Evolutionary conservation across 2,888 invertebrate genomes (phyloP), one percentile per base, ranked within the genome.

Genomic region (Heliconius cydno): DNA sequence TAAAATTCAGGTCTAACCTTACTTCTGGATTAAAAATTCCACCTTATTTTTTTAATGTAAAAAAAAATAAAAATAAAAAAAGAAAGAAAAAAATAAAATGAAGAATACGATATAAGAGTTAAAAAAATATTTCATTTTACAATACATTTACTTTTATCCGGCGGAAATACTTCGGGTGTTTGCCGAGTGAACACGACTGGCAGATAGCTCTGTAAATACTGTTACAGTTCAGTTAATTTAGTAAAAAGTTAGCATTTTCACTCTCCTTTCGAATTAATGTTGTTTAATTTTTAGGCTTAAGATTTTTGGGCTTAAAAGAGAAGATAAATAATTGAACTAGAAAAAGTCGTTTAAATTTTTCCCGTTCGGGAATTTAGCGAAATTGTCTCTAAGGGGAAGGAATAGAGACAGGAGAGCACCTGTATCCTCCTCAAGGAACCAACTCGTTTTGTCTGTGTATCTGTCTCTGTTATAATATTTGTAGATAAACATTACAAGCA

Each of bases 191-290:
- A 82, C 82, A 82, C 77, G 79, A 67, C 76, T 25, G 80, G 72
- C 72, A 79, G 82, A 82, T 79, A 80, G 82, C 82, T 77, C 41
- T 67, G 82, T 82, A 82, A 82, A 82, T 80, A 82, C 80, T 38
- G 72, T 68, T 73, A 77, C 28, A 72, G 77, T 79, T 75, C 72
- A 80, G 75, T 79, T 82, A 79, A 77, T 80, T 82, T 82, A 77
- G 77, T 80, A 79, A 82, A 80, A 82, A 80, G 68, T 79, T 80
- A 76, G 79, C 79, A 63, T 80, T 77, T 68, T 28, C 57, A 74
- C 65, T 74, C 74, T 71, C 71, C 78, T 77, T 74, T 10, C 2
- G 67, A 22, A 67, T 57, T 22, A 52, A 65, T 65, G 22, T 71
- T 71, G 67, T 30, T 52, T 76, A 63, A 76, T 77, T 70, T 77